Percentiles rank a stretch among this genome's conserved stretches.
Evolutionary conservation across 2,888 invertebrate genomes (phyloP).

Genomic region (Epistrophella euchroma): DNA sequence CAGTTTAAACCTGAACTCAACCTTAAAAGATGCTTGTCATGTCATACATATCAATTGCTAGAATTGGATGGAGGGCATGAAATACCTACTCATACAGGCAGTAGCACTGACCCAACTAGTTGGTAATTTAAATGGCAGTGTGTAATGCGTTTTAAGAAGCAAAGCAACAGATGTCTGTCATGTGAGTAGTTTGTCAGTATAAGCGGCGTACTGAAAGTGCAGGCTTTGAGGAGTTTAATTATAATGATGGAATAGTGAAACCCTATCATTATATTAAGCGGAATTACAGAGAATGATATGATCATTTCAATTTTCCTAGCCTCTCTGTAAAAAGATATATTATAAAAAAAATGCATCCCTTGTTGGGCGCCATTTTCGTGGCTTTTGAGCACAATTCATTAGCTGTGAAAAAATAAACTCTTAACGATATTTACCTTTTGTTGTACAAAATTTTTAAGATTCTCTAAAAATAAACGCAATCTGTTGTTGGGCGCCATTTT

Average conservation of each 20-base stretch:
- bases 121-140: neutral
- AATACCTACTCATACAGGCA: neutral
- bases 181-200: neutral
- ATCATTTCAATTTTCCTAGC: too few relatives aligned
- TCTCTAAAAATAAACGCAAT: neutral
- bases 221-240: neutral
- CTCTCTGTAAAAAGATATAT: too few relatives aligned
- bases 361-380: too few relatives aligned
- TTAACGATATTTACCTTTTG: too few relatives aligned
- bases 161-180: neutral
- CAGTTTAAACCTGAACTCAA: slow-evolving; percentile 34
- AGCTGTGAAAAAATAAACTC: too few relatives aligned
- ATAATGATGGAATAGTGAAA: neutral
- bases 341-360: too few relatives aligned
- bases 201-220: slow-evolving; percentile 24
- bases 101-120: slow-evolving; percentile 47
- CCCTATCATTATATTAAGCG: neutral
- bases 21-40: slow-evolving; percentile 10
- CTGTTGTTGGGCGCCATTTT: slow-evolving; percentile 1
- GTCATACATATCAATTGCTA: slow-evolving; percentile 18
- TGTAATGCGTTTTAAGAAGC: neutral
- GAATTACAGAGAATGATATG: neutral
- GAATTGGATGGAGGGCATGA: neutral
- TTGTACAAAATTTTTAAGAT: too few relatives aligned
- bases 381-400: too few relatives aligned